These are phyloP conservation scores for Spea hammondii DNA, from an alignment of 2,797 vertebrate genomes.

Conservation along the genomic window DNA sequence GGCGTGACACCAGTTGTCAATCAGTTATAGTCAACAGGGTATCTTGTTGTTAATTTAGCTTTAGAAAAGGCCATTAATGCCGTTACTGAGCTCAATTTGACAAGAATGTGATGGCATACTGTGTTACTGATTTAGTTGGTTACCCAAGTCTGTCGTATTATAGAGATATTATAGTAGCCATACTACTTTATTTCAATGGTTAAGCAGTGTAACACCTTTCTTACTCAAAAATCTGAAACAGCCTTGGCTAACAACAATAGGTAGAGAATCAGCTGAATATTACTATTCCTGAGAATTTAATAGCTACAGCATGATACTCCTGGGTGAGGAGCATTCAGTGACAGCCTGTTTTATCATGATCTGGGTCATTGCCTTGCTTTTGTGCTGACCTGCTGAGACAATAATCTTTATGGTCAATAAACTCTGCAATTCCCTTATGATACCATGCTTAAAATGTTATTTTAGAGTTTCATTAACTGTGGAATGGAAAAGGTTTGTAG, in stretches of 20 bases:
- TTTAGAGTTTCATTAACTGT: slow-evolving; percentile 40
- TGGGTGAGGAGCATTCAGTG: slow-evolving; percentile 6
- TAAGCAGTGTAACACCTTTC: not conserved
- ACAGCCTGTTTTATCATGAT: slow-evolving; percentile 22
- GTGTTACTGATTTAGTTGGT: too few species aligned
- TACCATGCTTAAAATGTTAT: slow-evolving; percentile 30
- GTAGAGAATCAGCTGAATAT: not conserved
- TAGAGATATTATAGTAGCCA: not conserved
- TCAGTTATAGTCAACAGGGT: too few species aligned
- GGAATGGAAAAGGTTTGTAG: slow-evolving; percentile 25
- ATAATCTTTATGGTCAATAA: slow-evolving; percentile 47
- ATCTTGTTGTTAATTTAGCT: too few species aligned
- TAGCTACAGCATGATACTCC: not conserved
- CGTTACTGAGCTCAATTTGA: too few species aligned
- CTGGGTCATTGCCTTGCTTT: slow-evolving; percentile 40
- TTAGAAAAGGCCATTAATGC: too few species aligned
- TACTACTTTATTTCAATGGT: not conserved
- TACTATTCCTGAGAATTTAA: not conserved
- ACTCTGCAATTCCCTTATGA: slow-evolving; percentile 38
- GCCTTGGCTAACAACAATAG: not conserved
- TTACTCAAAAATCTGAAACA: not conserved
- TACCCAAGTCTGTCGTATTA: too few species aligned
- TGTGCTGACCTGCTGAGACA: slow-evolving; percentile 28
- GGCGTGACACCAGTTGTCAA: too few species aligned
- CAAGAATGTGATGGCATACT: too few species aligned